phyloP scores from a whole-genome alignment of 53 echinoderm and acorn worm genomes.

The Arbacia lixula region DNA sequence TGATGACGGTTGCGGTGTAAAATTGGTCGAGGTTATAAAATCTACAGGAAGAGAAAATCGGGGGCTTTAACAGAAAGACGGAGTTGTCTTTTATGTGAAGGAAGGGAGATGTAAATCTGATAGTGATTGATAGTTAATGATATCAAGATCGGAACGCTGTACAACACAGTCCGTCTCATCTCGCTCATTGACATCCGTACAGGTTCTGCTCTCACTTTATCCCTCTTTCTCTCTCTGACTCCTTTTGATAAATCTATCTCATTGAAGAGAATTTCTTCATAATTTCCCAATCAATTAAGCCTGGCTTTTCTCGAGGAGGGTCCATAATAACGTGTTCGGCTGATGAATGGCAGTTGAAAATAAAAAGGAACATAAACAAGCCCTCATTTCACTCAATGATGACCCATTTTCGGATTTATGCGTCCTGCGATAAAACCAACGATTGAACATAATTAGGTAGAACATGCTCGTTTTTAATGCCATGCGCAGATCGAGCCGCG shows the following conservation, averaged over 20 bases:
- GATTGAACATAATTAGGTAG: conserved; percentile 19
- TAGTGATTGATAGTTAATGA: conserved; percentile 24
- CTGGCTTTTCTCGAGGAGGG: conserved; percentile 11
- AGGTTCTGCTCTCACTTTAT: too few species aligned
- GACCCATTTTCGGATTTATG: conserved; percentile 34
- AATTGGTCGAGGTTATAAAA: conserved; percentile 37
- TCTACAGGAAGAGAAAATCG: neutral
- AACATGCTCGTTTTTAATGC: conserved; percentile 1
- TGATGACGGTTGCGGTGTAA: conserved; percentile 40
- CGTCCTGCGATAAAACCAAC: conserved; percentile 28
- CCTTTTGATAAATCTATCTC: too few species aligned
- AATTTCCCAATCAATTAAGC: conserved; percentile 34
- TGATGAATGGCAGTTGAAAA: conserved; percentile 9
- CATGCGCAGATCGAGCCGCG: neutral
- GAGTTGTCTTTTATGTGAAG: conserved; percentile 39
- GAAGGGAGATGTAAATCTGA: neutral
- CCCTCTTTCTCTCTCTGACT: too few species aligned
- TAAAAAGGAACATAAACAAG: conserved; percentile 16
- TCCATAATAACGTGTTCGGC: conserved; percentile 9
- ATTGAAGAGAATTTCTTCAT: conserved; percentile 1
- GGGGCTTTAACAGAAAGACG: conserved; percentile 40
- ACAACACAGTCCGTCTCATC: conserved; percentile 1
- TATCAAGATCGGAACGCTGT: neutral
- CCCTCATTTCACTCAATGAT: neutral
- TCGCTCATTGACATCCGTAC: conserved; percentile 14